A percentile compares a stretch with the other conserved stretches of the same genome.
Evolutionary conservation across 1,140 invertebrate genomes (phyloP).

Genomic region (Triops cancriformis): DNA sequence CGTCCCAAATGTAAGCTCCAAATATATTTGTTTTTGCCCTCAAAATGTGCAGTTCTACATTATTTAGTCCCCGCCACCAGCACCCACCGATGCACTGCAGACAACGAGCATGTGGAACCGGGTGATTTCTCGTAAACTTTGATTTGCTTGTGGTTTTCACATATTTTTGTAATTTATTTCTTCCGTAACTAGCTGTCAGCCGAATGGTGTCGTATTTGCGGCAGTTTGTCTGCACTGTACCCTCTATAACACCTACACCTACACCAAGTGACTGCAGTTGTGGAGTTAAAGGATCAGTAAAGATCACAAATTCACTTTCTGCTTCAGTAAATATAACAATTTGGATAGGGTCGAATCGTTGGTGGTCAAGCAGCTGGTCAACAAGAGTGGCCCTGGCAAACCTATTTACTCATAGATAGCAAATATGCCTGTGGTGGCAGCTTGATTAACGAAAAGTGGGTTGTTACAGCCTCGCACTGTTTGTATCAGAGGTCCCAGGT

Average conservation of each 20-base stretch:
- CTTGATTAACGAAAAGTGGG: constrained; percentile 39
- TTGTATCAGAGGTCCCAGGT: constrained; percentile 16
- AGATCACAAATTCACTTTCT: background rate
- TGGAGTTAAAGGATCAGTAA: background rate
- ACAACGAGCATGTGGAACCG: no score
- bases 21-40: no score
- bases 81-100: no score
- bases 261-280: background rate
- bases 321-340: background rate
- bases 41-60: no score
- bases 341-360: constrained; percentile 18
- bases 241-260: background rate
- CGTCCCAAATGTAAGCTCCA: no score
- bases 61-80: no score
- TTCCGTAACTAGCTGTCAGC: background rate
- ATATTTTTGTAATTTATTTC: background rate
- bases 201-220: background rate
- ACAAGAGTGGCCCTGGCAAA: constrained; percentile 24
- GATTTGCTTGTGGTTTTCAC: background rate
- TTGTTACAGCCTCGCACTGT: constrained; percentile 43
- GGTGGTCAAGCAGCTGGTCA: background rate
- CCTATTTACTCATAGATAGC: background rate
- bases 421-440: constrained; percentile 39
- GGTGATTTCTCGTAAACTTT: background rate
- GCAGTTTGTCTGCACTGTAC: background rate